Evolutionary conservation across 2,888 invertebrate species (phyloP), one percentile per base, ranked within the genome.

Genomic region (Oxycera nigricornis): DNA sequence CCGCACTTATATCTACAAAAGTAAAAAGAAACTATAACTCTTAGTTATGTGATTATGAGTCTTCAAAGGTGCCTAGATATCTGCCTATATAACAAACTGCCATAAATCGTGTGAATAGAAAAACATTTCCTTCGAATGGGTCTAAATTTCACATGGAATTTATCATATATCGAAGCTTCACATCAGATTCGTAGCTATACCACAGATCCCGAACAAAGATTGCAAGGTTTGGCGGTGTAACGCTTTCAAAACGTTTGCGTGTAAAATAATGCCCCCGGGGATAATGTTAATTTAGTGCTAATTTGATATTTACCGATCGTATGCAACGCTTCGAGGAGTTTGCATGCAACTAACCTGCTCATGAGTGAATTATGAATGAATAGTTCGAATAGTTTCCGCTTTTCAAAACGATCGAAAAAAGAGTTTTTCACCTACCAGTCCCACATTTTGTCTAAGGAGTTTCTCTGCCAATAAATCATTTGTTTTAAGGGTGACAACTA

Each of bases 201-300:
- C 14, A 61, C 31, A n/a, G 17, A 17, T 61, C 17, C 6, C n/a
- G n/a, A 22, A 41, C 24, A 41, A 65, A 31, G 55, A 52, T 46
- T 9, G 17, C 31, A 26, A n/a, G 20, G n/a, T 70, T 70, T 31
- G 26, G 11, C 31, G 31, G 4, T 6, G 28, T 24, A 11, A 65
- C 30, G 65, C 55, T 70, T 70, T 70, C 70, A 31, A 52, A 31
- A 55, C 70, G 30, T 70, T 41, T 41, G 52, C 26, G 41, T 59
- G 57, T 41, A 39, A 57, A 28, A 72, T 41, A 72, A 41, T 59
- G 59, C 72, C 72, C 14, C 39, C 72, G 55, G 72, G 9, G 30
- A 57, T 59, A 59, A 39, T 72, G 59, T 59, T 72, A 72, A 72
- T 72, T 72, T 72, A 72, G 72, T 72, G 72, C 72, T 72, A 72